Evolutionary conservation across 2,888 invertebrate species (phyloP).

Genomic region (Norana najaformis): DNA sequence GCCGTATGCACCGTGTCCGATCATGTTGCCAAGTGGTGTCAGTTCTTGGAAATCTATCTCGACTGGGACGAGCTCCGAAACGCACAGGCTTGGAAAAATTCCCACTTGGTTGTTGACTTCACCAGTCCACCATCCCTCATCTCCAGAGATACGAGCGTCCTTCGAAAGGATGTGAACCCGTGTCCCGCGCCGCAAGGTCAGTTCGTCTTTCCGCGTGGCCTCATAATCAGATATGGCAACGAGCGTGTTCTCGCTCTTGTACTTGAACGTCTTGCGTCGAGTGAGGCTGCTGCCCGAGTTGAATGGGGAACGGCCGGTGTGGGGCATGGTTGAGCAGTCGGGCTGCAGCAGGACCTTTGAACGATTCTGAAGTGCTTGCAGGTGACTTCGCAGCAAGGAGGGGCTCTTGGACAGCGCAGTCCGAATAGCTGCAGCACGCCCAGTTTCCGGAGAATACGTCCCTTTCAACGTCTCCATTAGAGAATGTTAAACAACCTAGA

Average conservation of each 20-base stretch:
- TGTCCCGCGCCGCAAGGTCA: conserved; percentile 83
- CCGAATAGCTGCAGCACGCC: conserved; percentile 16
- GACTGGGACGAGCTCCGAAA: conserved; percentile 70
- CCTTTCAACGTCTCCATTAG: background rate
- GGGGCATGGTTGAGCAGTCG: conserved; percentile 8
- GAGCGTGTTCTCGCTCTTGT: conserved; percentile 66
- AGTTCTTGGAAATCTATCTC: conserved; percentile 85
- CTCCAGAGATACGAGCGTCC: conserved; percentile 91
- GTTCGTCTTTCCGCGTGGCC: conserved; percentile 90
- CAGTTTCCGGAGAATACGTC: background rate
- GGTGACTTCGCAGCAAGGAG: conserved; percentile 7
- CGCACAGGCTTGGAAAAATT: conserved; percentile 92
- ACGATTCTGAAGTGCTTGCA: conserved; percentile 24
- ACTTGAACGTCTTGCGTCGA: conserved; percentile 22
- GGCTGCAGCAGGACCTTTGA: background rate
- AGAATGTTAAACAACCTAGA: background rate
- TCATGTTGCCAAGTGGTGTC: conserved; percentile 85
- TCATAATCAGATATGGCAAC: conserved; percentile 90
- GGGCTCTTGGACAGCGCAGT: conserved; percentile 22
- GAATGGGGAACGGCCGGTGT: conserved; percentile 18
- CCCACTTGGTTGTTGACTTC: conserved; percentile 75
- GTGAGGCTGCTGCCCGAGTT: conserved; percentile 17
- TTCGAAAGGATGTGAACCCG: conserved; percentile 87
- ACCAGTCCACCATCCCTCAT: conserved; percentile 98
- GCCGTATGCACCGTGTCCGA: conserved; percentile 85